Conservation (phyloP, 2,888 invertebrate species). For the Ophioninae sp. region DNA sequence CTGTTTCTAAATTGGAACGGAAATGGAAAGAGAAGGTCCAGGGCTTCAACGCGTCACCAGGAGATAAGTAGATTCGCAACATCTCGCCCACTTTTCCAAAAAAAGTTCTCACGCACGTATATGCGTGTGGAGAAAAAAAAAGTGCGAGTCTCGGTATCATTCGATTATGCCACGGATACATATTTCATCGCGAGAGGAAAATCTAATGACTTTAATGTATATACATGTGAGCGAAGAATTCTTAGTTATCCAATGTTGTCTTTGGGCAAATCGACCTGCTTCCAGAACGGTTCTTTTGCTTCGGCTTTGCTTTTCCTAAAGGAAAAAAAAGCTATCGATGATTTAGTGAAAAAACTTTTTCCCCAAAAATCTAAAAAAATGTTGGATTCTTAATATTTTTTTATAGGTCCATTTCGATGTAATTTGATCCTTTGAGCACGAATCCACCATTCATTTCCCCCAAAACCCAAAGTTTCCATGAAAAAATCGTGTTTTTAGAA, state of each 20-base stretch:
- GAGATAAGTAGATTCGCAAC: slow-evolving; percentile 29
- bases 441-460: too few relatives aligned
- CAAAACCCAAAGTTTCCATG: too few relatives aligned
- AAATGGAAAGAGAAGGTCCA: slow-evolving; percentile 14
- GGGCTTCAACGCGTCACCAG: slow-evolving; percentile 6
- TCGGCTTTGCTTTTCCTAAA: too few relatives aligned
- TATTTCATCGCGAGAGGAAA: slow-evolving; percentile 50
- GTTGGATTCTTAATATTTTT: too few relatives aligned
- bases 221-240: neutral
- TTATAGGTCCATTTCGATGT: too few relatives aligned
- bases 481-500: too few relatives aligned
- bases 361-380: too few relatives aligned
- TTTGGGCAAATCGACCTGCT: neutral
- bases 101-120: slow-evolving; percentile 24
- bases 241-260: neutral
- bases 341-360: too few relatives aligned
- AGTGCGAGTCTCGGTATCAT: slow-evolving; percentile 56
- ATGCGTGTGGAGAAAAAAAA: slow-evolving; percentile 1
- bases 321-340: too few relatives aligned
- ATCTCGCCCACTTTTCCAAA: slow-evolving; percentile 21
- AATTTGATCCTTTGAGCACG: too few relatives aligned
- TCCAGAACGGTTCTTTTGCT: too few relatives aligned
- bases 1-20: slow-evolving; percentile 1
- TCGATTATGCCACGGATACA: slow-evolving; percentile 58
- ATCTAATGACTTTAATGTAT: slow-evolving; percentile 33